Conservation (phyloP, 2,888 invertebrate species). For the Tolmerus cingulatus region DNA sequence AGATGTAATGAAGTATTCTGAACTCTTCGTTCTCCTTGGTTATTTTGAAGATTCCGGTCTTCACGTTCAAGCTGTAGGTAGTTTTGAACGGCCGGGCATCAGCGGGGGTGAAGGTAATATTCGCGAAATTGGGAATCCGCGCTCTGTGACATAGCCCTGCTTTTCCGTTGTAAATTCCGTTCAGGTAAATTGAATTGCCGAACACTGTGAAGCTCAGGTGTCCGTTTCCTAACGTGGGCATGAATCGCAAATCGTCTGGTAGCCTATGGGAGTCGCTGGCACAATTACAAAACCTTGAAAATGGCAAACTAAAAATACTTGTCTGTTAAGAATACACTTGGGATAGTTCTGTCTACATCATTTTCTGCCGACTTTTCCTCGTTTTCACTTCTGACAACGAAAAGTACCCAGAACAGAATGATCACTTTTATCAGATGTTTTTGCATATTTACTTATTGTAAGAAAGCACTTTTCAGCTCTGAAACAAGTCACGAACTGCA, state of each 20-base stretch:
- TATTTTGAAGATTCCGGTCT: conserved; percentile 63
- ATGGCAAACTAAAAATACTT: not conserved
- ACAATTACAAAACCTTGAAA: not conserved
- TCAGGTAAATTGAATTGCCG: conserved; percentile 69
- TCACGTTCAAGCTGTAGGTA: conserved; percentile 64
- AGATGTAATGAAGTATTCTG: conserved; percentile 54
- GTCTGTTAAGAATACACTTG: not conserved
- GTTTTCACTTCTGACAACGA: not conserved
- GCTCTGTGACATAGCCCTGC: conserved; percentile 68
- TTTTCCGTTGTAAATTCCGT: conserved; percentile 69
- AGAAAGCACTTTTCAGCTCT: not conserved
- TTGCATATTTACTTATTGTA: not conserved
- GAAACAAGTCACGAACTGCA: not conserved
- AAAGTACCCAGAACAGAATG: not conserved
- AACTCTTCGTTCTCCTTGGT: conserved; percentile 50
- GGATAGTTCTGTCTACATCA: not conserved
- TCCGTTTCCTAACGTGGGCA: conserved; percentile 70
- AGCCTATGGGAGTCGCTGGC: conserved; percentile 61
- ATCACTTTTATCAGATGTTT: not conserved
- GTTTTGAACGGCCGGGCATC: not conserved
- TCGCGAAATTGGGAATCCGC: conserved; percentile 69
- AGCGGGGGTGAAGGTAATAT: conserved; percentile 56
- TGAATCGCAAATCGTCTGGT: conserved; percentile 67
- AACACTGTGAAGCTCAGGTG: conserved; percentile 69
- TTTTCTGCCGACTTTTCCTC: not conserved